Conservation (phyloP, 2,113 vertebrate genomes). For the Campylomormyrus numenius region DNA sequence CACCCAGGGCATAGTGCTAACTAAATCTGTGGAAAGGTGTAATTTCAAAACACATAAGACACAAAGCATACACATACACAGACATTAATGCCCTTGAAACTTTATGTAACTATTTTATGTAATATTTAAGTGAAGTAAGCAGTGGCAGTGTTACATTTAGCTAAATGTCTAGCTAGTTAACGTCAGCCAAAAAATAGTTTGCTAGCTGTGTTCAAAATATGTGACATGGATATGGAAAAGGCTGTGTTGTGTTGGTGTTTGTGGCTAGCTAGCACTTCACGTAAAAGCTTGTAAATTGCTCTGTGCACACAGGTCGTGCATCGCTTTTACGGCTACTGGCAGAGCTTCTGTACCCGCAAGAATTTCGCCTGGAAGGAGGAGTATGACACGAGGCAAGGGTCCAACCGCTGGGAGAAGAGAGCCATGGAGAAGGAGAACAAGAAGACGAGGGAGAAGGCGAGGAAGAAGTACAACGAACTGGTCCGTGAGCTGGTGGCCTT, state of each 20-base stretch:
- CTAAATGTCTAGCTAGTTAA: neutral
- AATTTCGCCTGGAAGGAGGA: slow-evolving; percentile 94
- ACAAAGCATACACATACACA: neutral
- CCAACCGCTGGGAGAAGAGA: slow-evolving; percentile 94
- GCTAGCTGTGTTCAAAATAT: neutral
- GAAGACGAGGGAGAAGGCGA: slow-evolving; percentile 80
- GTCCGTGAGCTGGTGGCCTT: slow-evolving; percentile 85
- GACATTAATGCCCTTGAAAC: neutral
- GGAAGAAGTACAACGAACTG: slow-evolving; percentile 82
- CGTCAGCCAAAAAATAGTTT: neutral
- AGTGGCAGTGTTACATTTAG: neutral
- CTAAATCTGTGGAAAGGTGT: neutral
- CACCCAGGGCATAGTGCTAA: neutral
- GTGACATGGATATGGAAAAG: neutral
- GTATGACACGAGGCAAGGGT: slow-evolving; percentile 86
- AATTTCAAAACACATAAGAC: neutral
- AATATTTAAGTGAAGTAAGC: neutral
- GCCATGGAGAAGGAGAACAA: slow-evolving; percentile 99
- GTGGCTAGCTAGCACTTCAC: neutral
- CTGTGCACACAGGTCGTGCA: slow-evolving; percentile 73
- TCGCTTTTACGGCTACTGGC: slow-evolving; percentile 90
- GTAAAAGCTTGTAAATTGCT: neutral
- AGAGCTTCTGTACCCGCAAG: slow-evolving; percentile 90
- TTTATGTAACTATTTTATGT: neutral
- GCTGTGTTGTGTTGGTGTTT: neutral